These are phyloP conservation scores for Ligdia adustata DNA, from an alignment of 2,888 invertebrate species.

Conservation along the genomic window DNA sequence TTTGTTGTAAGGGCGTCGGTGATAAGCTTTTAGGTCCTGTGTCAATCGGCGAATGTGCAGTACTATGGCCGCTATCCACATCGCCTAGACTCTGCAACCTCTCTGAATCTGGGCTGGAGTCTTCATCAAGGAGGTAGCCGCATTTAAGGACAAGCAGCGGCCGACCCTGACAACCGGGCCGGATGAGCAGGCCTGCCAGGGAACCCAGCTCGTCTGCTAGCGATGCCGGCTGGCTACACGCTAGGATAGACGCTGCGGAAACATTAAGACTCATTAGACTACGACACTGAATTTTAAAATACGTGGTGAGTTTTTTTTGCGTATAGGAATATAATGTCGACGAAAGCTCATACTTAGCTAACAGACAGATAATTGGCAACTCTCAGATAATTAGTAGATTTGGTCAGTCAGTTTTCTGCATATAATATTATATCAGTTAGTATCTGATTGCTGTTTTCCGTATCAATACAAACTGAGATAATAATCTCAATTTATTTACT, in stretches of 20 bases:
- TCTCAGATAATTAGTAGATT: too few species aligned
- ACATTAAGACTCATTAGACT: too few species aligned
- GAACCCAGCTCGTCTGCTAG: slow-evolving; percentile 88
- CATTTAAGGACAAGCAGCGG: slow-evolving; percentile 89
- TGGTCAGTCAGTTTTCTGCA: too few species aligned
- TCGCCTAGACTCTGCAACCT: slow-evolving; percentile 89
- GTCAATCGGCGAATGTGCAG: slow-evolving; percentile 94
- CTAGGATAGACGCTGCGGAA: slow-evolving; percentile 86
- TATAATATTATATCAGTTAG: too few species aligned
- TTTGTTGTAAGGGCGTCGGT: slow-evolving; percentile 86
- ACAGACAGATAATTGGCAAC: too few species aligned
- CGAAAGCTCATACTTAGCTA: too few species aligned
- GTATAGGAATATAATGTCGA: too few species aligned
- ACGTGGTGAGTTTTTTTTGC: too few species aligned
- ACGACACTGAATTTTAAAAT: too few species aligned
- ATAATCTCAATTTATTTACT: too few species aligned
- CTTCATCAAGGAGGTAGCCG: slow-evolving; percentile 90
- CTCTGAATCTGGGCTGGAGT: slow-evolving; percentile 94
- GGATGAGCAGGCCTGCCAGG: slow-evolving; percentile 62
- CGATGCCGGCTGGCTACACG: slow-evolving; percentile 85
- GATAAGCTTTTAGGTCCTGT: slow-evolving; percentile 93
- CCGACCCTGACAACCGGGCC: slow-evolving; percentile 71
- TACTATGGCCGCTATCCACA: slow-evolving; percentile 95
- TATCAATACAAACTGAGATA: too few species aligned
- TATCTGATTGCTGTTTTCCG: too few species aligned